Conservation (phyloP, 1,140 invertebrate species). For the Drosophila auraria region DNA sequence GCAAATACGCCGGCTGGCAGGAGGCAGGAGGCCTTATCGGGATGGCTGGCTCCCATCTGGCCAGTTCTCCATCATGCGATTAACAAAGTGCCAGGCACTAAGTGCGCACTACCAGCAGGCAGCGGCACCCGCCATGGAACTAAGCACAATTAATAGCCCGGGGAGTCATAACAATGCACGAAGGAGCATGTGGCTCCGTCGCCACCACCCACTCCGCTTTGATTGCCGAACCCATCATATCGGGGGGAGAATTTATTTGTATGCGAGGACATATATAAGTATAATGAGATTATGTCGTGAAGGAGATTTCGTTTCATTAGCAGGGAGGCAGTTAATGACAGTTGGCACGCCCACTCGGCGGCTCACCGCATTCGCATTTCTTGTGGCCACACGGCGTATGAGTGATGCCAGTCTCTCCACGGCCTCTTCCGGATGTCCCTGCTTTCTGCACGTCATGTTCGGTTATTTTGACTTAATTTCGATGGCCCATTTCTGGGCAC, state of each 20-base stretch:
- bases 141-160: constrained; percentile 80
- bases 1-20: constrained; percentile 24
- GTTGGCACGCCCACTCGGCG: constrained; percentile 7
- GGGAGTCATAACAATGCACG: constrained; percentile 61
- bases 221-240: constrained; percentile 41
- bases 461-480: constrained; percentile 34
- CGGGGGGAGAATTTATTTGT: constrained; percentile 43
- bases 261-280: constrained; percentile 62
- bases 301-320: constrained; percentile 74
- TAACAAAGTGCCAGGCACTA: constrained; percentile 78
- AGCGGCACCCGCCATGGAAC: constrained; percentile 44
- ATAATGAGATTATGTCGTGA: constrained; percentile 74
- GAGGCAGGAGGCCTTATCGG: constrained; percentile 24
- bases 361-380: constrained; percentile 3
- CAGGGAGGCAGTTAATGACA: constrained; percentile 27
- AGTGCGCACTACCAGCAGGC: constrained; percentile 41
- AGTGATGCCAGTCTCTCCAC: constrained; percentile 19
- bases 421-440: not conserved
- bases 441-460: constrained; percentile 29
- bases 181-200: constrained; percentile 28
- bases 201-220: constrained; percentile 2
- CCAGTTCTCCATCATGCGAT: constrained; percentile 65
- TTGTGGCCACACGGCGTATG: constrained; percentile 34
- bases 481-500: constrained; percentile 17
- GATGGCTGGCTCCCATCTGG: constrained; percentile 32